phyloP scores from a whole-genome alignment of 53 echinoderm and acorn worm species.

The Holothuria leucospilota region DNA sequence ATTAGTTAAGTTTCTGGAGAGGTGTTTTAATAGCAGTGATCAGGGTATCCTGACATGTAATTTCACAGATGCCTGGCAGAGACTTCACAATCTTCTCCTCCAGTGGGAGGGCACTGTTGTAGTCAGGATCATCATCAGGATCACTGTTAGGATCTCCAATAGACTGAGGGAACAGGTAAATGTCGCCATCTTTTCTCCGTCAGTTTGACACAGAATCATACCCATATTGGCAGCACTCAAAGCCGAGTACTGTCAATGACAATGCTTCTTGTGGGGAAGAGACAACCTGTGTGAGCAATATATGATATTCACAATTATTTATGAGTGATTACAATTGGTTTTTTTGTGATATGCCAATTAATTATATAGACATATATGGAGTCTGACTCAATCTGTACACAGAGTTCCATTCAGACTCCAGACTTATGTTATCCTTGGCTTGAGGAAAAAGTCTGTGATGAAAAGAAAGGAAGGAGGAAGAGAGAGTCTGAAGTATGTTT shows the following conservation, averaged over 20 bases:
- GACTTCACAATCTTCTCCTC: not conserved
- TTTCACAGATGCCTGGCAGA: not conserved
- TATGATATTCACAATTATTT: too few species aligned
- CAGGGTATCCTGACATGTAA: not conserved
- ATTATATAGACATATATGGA: too few species aligned
- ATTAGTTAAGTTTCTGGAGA: constrained; percentile 4
- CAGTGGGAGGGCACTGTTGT: not conserved
- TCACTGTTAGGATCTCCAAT: not conserved
- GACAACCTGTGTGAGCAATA: not conserved
- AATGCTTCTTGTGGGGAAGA: not conserved
- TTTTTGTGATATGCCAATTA: too few species aligned
- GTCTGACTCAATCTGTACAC: too few species aligned
- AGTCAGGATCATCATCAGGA: constrained; percentile 4
- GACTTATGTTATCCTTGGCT: too few species aligned
- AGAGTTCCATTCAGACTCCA: too few species aligned
- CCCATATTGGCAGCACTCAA: not conserved
- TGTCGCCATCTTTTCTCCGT: not conserved
- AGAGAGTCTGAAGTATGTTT: too few species aligned
- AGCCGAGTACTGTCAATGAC: not conserved
- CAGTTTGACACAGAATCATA: constrained; percentile 2
- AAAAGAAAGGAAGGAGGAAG: too few species aligned
- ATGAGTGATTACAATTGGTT: too few species aligned
- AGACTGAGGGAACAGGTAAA: constrained; percentile 1
- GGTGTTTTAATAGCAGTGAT: not conserved
- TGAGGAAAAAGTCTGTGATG: too few species aligned